Conservation (phyloP, 2,888 invertebrate species). For the Plagodis pulveraria region DNA sequence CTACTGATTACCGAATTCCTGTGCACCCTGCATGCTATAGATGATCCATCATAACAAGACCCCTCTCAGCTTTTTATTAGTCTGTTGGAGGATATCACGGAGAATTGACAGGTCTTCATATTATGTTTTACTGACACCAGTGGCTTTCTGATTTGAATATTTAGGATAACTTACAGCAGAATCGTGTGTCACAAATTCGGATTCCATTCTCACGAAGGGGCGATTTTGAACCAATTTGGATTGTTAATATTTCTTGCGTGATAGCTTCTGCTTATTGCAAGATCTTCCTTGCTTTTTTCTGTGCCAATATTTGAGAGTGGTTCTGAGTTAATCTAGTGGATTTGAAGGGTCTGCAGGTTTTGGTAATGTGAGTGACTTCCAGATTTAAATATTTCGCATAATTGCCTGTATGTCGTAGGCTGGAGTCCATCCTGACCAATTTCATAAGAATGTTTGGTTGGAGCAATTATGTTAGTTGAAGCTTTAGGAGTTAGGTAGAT, state of each 20-base stretch:
- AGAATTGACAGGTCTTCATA: conserved; percentile 12
- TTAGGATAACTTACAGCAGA: conserved; percentile 34
- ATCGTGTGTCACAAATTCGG: conserved; percentile 53
- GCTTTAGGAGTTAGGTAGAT: too few species aligned
- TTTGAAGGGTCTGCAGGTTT: neutral
- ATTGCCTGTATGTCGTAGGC: neutral
- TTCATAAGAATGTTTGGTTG: neutral
- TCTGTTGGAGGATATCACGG: neutral
- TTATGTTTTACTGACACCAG: conserved; percentile 8
- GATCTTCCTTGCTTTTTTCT: neutral
- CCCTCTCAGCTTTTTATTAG: neutral
- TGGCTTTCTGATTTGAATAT: conserved; percentile 36
- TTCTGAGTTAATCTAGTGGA: neutral
- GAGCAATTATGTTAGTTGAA: neutral
- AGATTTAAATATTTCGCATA: neutral
- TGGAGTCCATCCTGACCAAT: neutral
- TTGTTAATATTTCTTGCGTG: conserved; percentile 2
- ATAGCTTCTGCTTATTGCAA: neutral
- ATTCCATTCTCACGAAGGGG: conserved; percentile 60
- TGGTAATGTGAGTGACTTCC: neutral
- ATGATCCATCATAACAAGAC: conserved; percentile 9
- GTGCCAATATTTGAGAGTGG: neutral
- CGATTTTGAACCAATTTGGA: conserved; percentile 31
- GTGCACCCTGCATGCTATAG: conserved; percentile 32
- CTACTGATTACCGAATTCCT: conserved; percentile 73